Evolutionary conservation across 1,140 invertebrate species (phyloP).

Genomic region (Drosophila micromelanica): DNA sequence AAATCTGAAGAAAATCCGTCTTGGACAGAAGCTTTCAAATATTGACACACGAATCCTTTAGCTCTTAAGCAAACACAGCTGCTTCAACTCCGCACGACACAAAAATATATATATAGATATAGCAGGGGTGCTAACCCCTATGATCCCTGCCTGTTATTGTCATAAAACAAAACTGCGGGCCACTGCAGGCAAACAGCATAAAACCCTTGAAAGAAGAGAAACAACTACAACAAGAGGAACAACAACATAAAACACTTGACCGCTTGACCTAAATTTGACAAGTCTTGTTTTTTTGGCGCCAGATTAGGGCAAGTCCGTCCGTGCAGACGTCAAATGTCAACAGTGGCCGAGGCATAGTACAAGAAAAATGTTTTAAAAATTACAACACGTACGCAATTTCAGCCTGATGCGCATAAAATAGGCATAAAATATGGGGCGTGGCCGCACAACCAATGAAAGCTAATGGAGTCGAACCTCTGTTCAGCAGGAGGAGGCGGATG

Average conservation of each 20-base stretch:
- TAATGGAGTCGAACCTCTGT: conserved; percentile 1
- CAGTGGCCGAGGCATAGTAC: conserved; percentile 38
- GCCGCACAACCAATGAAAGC: conserved; percentile 36
- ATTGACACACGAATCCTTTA: conserved; percentile 39
- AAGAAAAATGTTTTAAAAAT: conserved; percentile 78
- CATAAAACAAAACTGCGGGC: conserved; percentile 47
- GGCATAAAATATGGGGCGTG: conserved; percentile 50
- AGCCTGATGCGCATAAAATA: conserved; percentile 73
- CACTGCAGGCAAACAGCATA: conserved; percentile 64
- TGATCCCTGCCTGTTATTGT: background rate
- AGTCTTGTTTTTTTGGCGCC: conserved; percentile 24
- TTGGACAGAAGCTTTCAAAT: conserved; percentile 18
- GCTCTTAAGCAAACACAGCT: conserved; percentile 26
- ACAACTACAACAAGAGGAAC: background rate
- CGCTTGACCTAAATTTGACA: conserved; percentile 74
- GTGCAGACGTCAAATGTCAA: conserved; percentile 69
- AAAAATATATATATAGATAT: conserved; percentile 4
- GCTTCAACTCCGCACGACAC: conserved; percentile 9
- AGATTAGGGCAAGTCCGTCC: conserved; percentile 52
- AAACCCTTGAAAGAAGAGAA: conserved; percentile 50
- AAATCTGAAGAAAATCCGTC: background rate
- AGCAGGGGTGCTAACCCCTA: no score
- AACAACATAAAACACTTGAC: conserved; percentile 70
- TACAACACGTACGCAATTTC: conserved; percentile 78
- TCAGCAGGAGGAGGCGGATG: background rate